Percentiles rank a stretch among this genome's conserved stretches.
These are phyloP conservation scores for Rhynchomys soricoides DNA, from an alignment of 2,113 vertebrate species.

Conservation along the genomic window DNA sequence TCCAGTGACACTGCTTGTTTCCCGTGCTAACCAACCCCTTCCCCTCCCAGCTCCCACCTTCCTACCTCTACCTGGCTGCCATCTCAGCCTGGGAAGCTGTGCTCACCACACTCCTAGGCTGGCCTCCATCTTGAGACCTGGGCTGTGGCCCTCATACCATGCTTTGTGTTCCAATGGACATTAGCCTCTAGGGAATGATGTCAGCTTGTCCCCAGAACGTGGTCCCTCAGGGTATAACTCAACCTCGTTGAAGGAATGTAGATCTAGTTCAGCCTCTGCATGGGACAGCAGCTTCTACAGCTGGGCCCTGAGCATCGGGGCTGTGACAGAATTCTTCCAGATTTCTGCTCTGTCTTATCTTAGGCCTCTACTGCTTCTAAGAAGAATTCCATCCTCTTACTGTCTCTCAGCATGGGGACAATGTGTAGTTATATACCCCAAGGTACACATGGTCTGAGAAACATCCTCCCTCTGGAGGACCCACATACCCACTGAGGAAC, in stretches of 20 bases:
- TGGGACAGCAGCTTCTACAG: neutral
- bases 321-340: neutral
- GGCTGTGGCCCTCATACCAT: neutral
- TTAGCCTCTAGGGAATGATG: neutral
- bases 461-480: neutral
- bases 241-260: neutral
- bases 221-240: neutral
- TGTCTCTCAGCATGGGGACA: neutral
- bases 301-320: neutral
- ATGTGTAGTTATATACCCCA: too few species aligned
- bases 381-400: neutral
- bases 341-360: neutral
- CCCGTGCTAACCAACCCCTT: rapidly evolving
- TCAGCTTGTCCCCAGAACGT: neutral
- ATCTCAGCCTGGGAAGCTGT: neutral
- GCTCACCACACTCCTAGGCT: neutral
- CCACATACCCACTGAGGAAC: too few species aligned
- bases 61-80: neutral
- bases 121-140: neutral
- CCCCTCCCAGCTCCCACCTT: too few species aligned
- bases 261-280: neutral
- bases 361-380: neutral
- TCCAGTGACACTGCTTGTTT: neutral
- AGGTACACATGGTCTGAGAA: neutral
- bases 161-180: too few species aligned